phyloP scores from a whole-genome alignment of 2,113 vertebrate species.

The Monarcha castaneiventris region DNA sequence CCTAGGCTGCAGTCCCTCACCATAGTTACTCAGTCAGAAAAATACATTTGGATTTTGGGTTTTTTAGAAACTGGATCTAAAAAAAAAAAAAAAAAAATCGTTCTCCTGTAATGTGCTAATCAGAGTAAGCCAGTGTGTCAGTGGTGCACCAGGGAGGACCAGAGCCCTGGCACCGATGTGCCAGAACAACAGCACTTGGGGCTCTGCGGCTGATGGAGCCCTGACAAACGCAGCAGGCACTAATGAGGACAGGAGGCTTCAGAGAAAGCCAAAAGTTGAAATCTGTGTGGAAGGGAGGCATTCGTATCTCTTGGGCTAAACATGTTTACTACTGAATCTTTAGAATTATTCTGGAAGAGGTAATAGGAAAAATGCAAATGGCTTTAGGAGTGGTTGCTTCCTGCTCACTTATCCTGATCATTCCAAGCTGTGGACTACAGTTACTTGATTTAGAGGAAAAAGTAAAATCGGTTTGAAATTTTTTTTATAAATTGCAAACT shows the following conservation, averaged over 20 bases:
- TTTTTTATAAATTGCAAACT: not conserved
- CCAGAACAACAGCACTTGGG: rapidly evolving
- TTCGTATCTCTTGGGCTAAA: not conserved
- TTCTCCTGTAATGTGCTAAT: not conserved
- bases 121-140: not conserved
- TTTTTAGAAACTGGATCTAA: not conserved
- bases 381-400: not conserved
- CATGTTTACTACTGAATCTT: not conserved
- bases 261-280: not conserved
- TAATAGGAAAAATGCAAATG: not conserved
- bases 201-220: not conserved
- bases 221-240: not conserved
- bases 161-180: not conserved
- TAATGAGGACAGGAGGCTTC: not conserved
- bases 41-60: not conserved
- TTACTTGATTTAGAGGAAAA: not conserved
- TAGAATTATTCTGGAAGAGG: not conserved
- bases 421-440: not conserved
- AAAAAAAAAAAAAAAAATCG: not conserved
- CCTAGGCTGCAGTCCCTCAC: not conserved
- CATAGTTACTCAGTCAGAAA: not conserved
- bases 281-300: not conserved
- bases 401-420: not conserved
- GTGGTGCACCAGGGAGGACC: not conserved
- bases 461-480: not conserved